Conservation (phyloP, 1,140 invertebrate species). For the Philotrypesis tridentata region DNA sequence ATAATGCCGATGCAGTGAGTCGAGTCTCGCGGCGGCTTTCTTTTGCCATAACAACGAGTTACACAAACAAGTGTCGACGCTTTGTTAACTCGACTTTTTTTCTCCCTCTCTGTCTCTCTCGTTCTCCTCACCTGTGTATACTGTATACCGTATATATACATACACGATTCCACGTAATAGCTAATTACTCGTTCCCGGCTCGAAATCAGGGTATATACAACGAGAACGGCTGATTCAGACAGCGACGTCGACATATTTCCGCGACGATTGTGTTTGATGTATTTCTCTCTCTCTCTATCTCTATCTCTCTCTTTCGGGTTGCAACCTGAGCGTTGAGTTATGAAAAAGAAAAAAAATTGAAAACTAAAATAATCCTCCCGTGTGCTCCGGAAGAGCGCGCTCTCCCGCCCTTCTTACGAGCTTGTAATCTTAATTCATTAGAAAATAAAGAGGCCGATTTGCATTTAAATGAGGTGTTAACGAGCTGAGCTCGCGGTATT, state of each 20-base stretch:
- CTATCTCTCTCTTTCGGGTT: too few relatives aligned
- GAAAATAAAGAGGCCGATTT: conserved; percentile 42
- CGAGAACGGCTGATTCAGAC: not conserved
- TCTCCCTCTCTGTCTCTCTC: too few relatives aligned
- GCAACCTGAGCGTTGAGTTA: not conserved
- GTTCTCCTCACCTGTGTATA: not conserved
- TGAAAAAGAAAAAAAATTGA: not conserved
- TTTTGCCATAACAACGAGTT: conserved; percentile 10
- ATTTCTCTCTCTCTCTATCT: too few relatives aligned
- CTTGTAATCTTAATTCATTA: conserved; percentile 46
- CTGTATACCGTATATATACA: not conserved
- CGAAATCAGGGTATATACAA: conserved; percentile 28
- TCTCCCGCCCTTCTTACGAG: not conserved
- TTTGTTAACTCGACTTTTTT: conserved; percentile 49
- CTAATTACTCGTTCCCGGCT: conserved; percentile 32
- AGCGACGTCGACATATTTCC: not conserved
- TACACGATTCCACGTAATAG: conserved; percentile 13
- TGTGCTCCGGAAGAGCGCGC: not conserved
- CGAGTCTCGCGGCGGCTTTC: conserved; percentile 46
- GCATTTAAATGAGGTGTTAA: conserved; percentile 46
- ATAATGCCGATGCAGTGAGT: too few relatives aligned
- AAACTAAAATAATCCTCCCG: not conserved
- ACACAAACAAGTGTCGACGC: conserved; percentile 25
- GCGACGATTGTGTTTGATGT: not conserved
- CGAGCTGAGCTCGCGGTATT: conserved; percentile 7